Conservation (phyloP, 2,797 vertebrate species). For the Thunnus albacares region DNA sequence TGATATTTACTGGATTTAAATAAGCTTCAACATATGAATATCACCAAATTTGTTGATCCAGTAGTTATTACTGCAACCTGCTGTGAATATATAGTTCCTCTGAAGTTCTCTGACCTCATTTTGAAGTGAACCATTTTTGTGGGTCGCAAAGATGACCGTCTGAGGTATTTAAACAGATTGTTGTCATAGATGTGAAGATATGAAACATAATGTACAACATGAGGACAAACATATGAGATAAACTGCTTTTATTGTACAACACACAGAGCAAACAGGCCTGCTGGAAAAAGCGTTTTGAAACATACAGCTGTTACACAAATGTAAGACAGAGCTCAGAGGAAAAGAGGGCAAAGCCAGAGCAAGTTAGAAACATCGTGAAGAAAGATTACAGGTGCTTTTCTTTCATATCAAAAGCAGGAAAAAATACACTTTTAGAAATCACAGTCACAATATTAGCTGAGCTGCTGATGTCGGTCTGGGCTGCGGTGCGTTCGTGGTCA, state of each 20-base stretch:
- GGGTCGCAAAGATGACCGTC: neutral
- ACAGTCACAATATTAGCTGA: constrained; percentile 47
- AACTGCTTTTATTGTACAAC: constrained; percentile 56
- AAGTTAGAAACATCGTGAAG: constrained; percentile 25
- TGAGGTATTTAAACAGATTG: neutral
- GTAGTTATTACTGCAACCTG: neutral
- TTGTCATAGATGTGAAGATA: neutral
- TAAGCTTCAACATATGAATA: neutral
- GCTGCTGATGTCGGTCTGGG: neutral
- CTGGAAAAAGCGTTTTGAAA: constrained; percentile 31
- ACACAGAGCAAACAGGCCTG: constrained; percentile 55
- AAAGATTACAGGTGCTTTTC: constrained; percentile 34
- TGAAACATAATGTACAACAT: neutral
- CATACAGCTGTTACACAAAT: constrained; percentile 43
- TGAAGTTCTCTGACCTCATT: neutral
- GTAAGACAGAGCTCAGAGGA: constrained; percentile 22
- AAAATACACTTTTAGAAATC: constrained; percentile 61
- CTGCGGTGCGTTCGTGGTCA: constrained; percentile 19
- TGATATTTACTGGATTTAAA: neutral
- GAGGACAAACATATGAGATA: constrained; percentile 16
- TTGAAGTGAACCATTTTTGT: neutral
- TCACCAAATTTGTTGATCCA: no score
- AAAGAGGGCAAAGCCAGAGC: constrained; percentile 25
- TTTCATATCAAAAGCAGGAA: constrained; percentile 64
- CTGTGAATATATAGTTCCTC: neutral